phyloP scores from a whole-genome alignment of 2,888 invertebrate genomes.

The Omphaloscelis lunosa region DNA sequence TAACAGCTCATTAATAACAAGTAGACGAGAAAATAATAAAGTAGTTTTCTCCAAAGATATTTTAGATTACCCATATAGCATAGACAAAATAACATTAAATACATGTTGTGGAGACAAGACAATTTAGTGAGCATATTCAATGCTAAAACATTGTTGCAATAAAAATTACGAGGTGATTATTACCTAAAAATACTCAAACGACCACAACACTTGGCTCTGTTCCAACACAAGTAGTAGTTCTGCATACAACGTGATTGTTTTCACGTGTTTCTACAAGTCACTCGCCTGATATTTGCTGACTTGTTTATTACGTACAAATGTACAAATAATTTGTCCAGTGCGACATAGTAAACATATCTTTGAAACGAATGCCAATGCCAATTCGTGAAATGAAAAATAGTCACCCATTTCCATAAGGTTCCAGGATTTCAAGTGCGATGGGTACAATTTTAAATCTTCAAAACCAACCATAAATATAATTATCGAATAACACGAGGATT shows the following conservation, averaged over 20 bases:
- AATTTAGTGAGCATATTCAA: slow-evolving; percentile 42
- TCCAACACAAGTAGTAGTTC: slow-evolving; percentile 71
- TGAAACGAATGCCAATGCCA: slow-evolving; percentile 11
- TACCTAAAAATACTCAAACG: slow-evolving; percentile 80
- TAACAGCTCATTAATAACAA: slow-evolving; percentile 43
- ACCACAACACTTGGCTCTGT: slow-evolving; percentile 73
- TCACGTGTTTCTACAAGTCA: slow-evolving; percentile 47
- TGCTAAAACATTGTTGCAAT: slow-evolving; percentile 72
- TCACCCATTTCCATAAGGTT: background rate
- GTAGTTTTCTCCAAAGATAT: slow-evolving; percentile 24
- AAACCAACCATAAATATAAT: slow-evolving; percentile 21
- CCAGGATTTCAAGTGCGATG: background rate
- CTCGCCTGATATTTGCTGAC: slow-evolving; percentile 29
- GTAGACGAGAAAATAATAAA: slow-evolving; percentile 41
- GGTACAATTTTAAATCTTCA: background rate
- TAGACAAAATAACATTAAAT: slow-evolving; percentile 44
- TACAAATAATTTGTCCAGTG: slow-evolving; percentile 40
- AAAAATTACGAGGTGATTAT: slow-evolving; percentile 76
- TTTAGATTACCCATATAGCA: slow-evolving; percentile 11
- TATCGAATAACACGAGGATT: slow-evolving; percentile 23
- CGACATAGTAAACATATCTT: slow-evolving; percentile 42
- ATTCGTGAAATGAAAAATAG: slow-evolving; percentile 12
- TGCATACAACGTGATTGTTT: slow-evolving; percentile 59
- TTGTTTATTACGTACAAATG: slow-evolving; percentile 36
- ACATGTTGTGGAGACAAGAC: slow-evolving; percentile 43